Conservation (phyloP, 2,797 vertebrate species). For the Sebastiscus tertius region DNA sequence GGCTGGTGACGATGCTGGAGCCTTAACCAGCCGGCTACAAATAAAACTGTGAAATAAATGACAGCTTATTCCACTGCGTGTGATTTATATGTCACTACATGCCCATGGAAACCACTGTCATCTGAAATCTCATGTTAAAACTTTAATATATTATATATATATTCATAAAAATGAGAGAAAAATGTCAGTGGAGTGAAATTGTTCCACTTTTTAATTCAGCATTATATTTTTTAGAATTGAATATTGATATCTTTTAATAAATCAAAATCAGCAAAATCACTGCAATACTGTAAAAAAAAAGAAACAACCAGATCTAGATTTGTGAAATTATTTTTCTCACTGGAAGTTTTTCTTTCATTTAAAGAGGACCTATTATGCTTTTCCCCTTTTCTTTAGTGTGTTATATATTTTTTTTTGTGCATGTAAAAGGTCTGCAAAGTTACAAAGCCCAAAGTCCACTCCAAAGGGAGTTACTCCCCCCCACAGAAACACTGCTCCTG, state of each 20-base stretch:
- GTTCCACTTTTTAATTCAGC: background rate
- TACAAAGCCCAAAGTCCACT: no score
- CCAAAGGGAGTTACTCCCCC: no score
- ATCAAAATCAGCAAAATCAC: background rate
- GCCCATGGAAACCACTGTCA: background rate
- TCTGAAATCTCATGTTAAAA: background rate
- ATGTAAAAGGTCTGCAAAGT: no score
- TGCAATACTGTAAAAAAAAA: background rate
- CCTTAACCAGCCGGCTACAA: conserved; percentile 5
- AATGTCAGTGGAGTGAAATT: background rate
- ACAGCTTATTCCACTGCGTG: background rate
- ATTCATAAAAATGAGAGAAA: background rate
- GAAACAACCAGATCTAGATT: background rate
- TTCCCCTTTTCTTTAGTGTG: no score
- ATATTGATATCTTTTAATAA: background rate
- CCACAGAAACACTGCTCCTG: no score
- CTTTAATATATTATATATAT: background rate
- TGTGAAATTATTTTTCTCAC: no score
- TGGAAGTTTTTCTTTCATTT: no score
- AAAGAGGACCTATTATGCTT: no score
- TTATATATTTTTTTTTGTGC: no score
- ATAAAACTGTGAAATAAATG: conserved; percentile 8
- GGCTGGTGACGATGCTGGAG: background rate
- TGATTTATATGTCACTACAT: background rate
- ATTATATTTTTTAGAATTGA: background rate